These are phyloP conservation scores for Madoqua kirkii DNA, from an alignment of 2,113 vertebrate genomes.

Conservation along the genomic window DNA sequence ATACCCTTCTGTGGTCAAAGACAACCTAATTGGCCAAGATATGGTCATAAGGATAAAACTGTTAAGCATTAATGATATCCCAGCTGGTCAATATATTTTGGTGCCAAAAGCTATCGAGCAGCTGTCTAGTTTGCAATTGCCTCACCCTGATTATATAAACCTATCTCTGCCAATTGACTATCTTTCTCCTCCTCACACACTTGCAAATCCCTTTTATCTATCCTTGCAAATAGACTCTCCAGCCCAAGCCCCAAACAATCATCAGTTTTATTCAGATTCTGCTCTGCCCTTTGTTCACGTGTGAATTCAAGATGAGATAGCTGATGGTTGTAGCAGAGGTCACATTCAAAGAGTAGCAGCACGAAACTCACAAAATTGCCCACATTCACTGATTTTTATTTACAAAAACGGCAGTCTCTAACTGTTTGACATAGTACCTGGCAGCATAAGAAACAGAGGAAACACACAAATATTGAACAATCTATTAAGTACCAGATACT, in stretches of 20 bases:
- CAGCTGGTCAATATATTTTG: constrained; percentile 71
- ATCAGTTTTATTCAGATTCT: constrained; percentile 47
- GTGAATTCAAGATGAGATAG: constrained; percentile 17
- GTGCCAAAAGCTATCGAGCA: constrained; percentile 73
- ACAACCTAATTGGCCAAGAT: constrained; percentile 66
- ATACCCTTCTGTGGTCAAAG: constrained; percentile 59
- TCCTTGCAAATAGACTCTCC: constrained; percentile 35
- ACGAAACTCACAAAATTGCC: background rate
- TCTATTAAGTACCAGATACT: background rate
- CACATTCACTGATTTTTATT: background rate
- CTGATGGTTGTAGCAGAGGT: background rate
- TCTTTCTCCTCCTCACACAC: background rate
- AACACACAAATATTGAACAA: background rate
- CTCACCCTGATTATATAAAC: constrained; percentile 59
- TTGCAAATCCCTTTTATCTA: constrained; percentile 39
- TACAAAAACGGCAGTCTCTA: background rate
- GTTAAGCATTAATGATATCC: constrained; percentile 67
- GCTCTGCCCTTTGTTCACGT: background rate
- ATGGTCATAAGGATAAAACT: constrained; percentile 62
- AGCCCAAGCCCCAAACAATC: background rate
- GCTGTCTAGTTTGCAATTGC: constrained; percentile 55
- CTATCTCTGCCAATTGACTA: constrained; percentile 44
- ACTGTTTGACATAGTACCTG: background rate
- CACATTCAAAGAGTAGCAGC: background rate
- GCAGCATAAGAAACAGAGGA: background rate